phyloP scores from a whole-genome alignment of 2,888 invertebrate species.

The Philaethria dido region DNA sequence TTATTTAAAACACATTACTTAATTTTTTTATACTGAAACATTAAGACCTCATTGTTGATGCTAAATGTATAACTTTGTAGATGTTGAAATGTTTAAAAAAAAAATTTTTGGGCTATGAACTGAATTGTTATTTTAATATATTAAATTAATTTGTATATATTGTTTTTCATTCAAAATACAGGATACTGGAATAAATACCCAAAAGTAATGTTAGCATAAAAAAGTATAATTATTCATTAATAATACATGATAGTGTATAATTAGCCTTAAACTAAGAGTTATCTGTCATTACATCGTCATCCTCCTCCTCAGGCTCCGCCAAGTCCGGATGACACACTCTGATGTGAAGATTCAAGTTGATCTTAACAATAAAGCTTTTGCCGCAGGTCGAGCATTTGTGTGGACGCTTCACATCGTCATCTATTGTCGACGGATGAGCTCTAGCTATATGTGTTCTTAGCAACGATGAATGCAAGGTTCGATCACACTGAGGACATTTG shows the following conservation, averaged over 20 bases:
- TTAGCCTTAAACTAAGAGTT: conserved; percentile 65
- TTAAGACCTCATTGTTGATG: too few species aligned
- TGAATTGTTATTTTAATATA: too few species aligned
- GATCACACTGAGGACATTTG: conserved; percentile 74
- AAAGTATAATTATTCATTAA: conserved; percentile 67
- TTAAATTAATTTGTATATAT: too few species aligned
- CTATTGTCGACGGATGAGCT: conserved; percentile 67
- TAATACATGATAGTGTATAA: conserved; percentile 56
- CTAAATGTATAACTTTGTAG: too few species aligned
- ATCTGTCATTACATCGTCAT: conserved; percentile 78
- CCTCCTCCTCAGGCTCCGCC: conserved; percentile 76
- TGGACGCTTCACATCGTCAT: conserved; percentile 76
- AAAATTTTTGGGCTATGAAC: too few species aligned
- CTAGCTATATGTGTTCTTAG: conserved; percentile 70
- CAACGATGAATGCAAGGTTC: conserved; percentile 74
- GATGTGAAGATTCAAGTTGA: conserved; percentile 76
- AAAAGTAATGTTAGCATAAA: conserved; percentile 59
- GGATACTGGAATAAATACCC: conserved; percentile 41
- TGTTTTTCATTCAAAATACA: not conserved
- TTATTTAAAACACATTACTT: too few species aligned
- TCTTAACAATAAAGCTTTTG: conserved; percentile 77
- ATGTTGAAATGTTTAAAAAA: too few species aligned
- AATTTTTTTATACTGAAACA: too few species aligned
- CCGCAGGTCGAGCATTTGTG: conserved; percentile 77
- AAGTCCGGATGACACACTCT: conserved; percentile 77